phyloP scores from a whole-genome alignment of 2,113 vertebrate species.

The Cisticola juncidis region DNA sequence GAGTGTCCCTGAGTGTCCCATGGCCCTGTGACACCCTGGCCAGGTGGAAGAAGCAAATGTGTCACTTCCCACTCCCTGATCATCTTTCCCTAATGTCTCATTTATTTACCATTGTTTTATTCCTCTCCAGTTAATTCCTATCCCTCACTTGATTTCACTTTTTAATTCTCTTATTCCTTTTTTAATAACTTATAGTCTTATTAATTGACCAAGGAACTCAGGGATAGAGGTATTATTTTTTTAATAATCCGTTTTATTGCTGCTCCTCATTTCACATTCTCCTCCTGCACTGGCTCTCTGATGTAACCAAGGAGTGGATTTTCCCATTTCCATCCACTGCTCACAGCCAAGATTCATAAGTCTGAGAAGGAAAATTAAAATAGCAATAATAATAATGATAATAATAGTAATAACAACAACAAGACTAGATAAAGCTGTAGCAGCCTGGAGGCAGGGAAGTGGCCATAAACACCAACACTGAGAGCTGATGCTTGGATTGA shows the following conservation, averaged over 20 bases:
- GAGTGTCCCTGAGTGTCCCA: background rate
- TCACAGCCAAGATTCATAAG: background rate
- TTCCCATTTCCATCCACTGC: conserved; percentile 12
- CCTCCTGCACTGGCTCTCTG: background rate
- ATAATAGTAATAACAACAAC: background rate
- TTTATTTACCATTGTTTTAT: background rate
- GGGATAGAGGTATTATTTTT: background rate
- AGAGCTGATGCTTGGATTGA: background rate
- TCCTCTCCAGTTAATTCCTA: background rate
- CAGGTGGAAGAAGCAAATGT: background rate
- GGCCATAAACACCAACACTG: background rate
- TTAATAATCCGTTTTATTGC: conserved; percentile 49
- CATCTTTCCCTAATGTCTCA: background rate
- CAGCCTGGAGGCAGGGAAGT: background rate
- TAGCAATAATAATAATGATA: background rate
- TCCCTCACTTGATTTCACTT: background rate
- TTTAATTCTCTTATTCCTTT: conserved; percentile 21
- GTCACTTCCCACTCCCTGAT: background rate
- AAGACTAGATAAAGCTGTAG: background rate
- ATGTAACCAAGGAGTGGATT: background rate
- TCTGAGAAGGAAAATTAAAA: conserved; percentile 20
- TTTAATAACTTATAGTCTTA: conserved; percentile 5
- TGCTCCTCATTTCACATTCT: conserved; percentile 38
- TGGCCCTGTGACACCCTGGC: background rate
- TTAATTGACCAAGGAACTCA: conserved; percentile 48